Evolutionary conservation across 2,113 vertebrate species (phyloP).

Genomic region (Ibidorhyncha struthersii): DNA sequence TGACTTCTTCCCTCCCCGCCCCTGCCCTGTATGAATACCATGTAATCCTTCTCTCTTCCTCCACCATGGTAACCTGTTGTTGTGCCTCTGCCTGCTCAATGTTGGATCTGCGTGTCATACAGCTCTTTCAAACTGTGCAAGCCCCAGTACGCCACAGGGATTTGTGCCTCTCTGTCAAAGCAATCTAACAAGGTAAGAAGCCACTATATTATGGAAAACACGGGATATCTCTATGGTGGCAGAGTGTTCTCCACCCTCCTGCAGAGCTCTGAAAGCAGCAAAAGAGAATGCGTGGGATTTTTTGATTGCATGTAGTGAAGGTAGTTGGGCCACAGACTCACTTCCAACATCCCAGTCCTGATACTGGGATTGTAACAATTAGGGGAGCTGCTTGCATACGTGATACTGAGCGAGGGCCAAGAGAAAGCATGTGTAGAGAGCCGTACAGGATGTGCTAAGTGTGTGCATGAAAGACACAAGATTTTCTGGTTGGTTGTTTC

Average conservation of each 20-base stretch:
- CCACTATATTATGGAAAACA: background rate
- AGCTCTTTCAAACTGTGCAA: background rate
- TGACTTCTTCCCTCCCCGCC: background rate
- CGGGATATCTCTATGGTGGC: accelerated
- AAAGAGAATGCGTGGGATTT: accelerated
- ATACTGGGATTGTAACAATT: background rate
- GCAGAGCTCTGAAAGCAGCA: background rate
- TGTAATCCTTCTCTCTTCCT: background rate
- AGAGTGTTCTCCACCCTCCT: background rate
- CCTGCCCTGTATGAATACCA: background rate
- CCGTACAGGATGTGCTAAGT: background rate
- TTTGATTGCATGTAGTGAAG: background rate
- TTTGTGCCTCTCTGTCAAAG: background rate
- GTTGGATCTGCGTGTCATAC: background rate
- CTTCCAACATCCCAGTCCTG: background rate
- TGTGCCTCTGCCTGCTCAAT: background rate
- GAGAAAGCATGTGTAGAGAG: background rate
- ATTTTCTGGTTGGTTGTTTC: background rate
- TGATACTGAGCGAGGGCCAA: background rate
- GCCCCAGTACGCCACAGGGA: background rate
- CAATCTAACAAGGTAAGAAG: background rate
- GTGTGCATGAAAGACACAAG: background rate
- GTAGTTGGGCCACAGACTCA: background rate
- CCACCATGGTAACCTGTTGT: background rate
- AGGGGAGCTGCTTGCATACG: background rate